phyloP scores from a whole-genome alignment of 92 coral and sea anemone species.

The Heliopora coerulea region DNA sequence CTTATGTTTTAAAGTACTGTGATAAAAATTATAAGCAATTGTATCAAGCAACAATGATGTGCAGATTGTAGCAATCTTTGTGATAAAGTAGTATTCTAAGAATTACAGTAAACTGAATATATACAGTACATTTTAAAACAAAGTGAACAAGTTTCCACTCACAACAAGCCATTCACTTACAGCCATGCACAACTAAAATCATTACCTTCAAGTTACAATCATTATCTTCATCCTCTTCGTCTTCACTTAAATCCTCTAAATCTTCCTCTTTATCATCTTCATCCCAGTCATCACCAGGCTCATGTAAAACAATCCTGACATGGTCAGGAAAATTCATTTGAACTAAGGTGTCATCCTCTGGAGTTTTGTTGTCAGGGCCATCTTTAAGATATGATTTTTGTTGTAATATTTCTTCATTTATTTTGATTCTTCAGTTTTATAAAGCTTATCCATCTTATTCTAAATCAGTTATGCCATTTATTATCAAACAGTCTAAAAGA shows the following conservation, averaged over 20 bases:
- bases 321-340: conserved; percentile 69
- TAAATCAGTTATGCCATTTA: neutral
- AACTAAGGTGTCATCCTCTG: conserved; percentile 72
- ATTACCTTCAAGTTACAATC: too few species aligned
- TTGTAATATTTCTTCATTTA: neutral
- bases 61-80: too few species aligned
- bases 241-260: conserved; percentile 5
- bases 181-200: too few species aligned
- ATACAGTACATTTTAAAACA: too few species aligned
- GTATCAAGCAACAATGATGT: too few species aligned
- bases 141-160: too few species aligned
- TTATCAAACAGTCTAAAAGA: too few species aligned
- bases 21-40: too few species aligned
- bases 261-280: conserved; percentile 46
- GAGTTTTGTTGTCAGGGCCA: conserved; percentile 22
- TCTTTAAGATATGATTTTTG: neutral
- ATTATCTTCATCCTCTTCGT: neutral
- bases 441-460: neutral
- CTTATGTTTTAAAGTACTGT: too few species aligned
- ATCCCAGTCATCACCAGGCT: conserved; percentile 46
- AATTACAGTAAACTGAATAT: too few species aligned
- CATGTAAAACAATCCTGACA: conserved; percentile 58
- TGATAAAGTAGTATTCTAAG: too few species aligned
- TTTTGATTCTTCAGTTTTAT: neutral
- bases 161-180: too few species aligned